These are phyloP conservation scores for Prorops nasuta DNA, from an alignment of 1,140 invertebrate genomes.

Conservation along the genomic window DNA sequence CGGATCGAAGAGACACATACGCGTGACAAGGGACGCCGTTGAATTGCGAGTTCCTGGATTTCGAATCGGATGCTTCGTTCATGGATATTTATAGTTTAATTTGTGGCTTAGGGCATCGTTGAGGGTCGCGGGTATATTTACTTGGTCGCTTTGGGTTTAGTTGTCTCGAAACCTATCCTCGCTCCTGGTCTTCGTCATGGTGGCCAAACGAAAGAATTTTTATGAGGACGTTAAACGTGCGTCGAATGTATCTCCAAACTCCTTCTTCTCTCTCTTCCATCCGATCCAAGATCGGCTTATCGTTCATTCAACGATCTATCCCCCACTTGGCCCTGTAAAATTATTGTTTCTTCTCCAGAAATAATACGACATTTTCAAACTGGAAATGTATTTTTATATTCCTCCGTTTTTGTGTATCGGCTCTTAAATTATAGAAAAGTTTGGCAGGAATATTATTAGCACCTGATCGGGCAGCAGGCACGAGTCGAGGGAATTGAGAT, in stretches of 20 bases:
- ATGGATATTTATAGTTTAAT: slow-evolving; percentile 53
- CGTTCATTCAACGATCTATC: slow-evolving; percentile 29
- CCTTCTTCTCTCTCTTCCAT: slow-evolving; percentile 6
- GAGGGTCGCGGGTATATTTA: slow-evolving; percentile 48
- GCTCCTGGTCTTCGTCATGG: slow-evolving; percentile 24
- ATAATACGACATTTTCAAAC: too few relatives aligned
- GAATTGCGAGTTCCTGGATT: slow-evolving; percentile 22
- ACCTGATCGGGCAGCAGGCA: too few relatives aligned
- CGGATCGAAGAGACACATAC: too few relatives aligned
- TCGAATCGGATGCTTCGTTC: slow-evolving; percentile 29
- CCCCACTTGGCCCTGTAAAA: slow-evolving; percentile 11
- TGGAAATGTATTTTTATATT: too few relatives aligned
- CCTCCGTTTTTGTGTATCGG: too few relatives aligned
- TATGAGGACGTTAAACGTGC: slow-evolving; percentile 37
- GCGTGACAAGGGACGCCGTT: too few relatives aligned
- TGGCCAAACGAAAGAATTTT: slow-evolving; percentile 39
- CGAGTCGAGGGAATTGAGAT: too few relatives aligned
- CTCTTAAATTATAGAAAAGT: too few relatives aligned
- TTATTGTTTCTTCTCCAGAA: too few relatives aligned
- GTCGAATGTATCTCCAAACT: slow-evolving; percentile 27
- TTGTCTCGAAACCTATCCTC: slow-evolving; percentile 24
- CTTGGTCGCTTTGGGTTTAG: slow-evolving; percentile 24
- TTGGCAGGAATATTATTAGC: too few relatives aligned
- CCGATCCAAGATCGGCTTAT: slow-evolving; percentile 28
- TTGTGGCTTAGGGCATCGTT: slow-evolving; percentile 46